Percentiles rank a stretch among this genome's conserved stretches.
phyloP scores from a whole-genome alignment of 2,797 vertebrate species.

The Pipistrellus nathusii region DNA sequence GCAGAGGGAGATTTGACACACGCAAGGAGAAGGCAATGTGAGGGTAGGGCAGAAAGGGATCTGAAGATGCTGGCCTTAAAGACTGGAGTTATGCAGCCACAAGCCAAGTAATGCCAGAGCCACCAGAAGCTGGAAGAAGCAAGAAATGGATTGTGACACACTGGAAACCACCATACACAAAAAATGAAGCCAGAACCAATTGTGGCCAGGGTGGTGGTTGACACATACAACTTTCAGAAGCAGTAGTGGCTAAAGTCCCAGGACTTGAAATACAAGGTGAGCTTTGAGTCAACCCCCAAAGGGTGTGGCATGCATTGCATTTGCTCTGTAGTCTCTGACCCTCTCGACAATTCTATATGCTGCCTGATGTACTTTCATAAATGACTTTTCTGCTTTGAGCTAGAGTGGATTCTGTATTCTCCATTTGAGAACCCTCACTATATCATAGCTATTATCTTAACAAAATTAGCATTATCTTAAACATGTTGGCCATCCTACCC shows the following conservation, averaged over 20 bases:
- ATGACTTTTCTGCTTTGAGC: constrained; percentile 40
- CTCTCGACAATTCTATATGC: background rate
- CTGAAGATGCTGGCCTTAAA: background rate
- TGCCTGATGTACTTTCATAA: background rate
- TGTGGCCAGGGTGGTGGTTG: background rate
- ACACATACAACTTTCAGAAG: background rate
- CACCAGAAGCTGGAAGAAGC: background rate
- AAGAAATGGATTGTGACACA: background rate
- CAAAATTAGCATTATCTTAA: background rate
- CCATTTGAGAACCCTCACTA: background rate
- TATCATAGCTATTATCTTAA: background rate
- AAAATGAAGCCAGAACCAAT: background rate
- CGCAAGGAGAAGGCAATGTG: background rate
- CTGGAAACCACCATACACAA: background rate
- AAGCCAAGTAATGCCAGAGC: background rate
- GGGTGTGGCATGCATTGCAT: background rate
- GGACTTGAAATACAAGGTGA: background rate
- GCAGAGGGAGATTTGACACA: background rate
- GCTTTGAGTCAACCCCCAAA: background rate
- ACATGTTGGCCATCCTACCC: background rate
- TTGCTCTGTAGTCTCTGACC: background rate
- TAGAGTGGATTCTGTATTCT: background rate
- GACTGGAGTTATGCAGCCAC: background rate
- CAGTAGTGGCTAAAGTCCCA: background rate
- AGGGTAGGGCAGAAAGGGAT: background rate